Conservation (phyloP, 2,797 vertebrate genomes). For the Ceryle rudis region DNA sequence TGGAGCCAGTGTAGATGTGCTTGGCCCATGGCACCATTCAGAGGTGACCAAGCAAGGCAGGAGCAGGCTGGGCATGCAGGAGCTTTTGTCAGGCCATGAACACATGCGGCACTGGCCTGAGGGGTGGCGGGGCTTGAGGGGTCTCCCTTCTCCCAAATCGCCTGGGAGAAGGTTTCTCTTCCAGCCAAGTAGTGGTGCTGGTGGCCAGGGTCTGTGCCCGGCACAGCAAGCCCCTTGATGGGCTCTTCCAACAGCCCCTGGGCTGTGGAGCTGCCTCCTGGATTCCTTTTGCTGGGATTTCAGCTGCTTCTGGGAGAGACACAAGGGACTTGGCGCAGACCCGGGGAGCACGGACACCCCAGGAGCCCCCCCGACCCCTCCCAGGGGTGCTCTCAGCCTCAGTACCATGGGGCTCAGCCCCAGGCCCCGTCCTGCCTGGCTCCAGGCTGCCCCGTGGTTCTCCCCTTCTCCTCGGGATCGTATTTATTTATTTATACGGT, state of each 20-base stretch:
- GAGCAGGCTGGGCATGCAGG: not conserved
- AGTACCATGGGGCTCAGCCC: not conserved
- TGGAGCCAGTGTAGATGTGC: not conserved
- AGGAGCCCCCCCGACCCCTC: not conserved
- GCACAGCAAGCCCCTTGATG: rapidly evolving
- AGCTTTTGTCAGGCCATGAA: not conserved
- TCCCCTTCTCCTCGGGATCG: conserved; percentile 42
- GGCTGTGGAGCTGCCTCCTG: not conserved
- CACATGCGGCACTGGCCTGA: not conserved
- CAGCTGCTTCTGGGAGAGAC: not conserved
- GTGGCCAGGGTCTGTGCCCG: not conserved
- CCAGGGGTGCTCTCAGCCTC: not conserved
- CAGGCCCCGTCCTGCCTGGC: not conserved
- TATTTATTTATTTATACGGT: conserved; percentile 83
- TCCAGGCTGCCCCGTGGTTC: not conserved
- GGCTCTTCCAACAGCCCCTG: rapidly evolving
- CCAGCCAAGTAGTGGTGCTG: rapidly evolving
- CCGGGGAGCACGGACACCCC: rapidly evolving
- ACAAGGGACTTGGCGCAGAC: rapidly evolving
- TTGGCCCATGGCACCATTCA: not conserved
- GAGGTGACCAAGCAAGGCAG: not conserved
- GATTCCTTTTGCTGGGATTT: not conserved
- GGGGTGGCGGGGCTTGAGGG: not conserved
- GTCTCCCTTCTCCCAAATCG: not conserved
- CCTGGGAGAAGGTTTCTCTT: not conserved